Conservation (phyloP, 2,113 vertebrate genomes). For the Cynocephalus volans region DNA sequence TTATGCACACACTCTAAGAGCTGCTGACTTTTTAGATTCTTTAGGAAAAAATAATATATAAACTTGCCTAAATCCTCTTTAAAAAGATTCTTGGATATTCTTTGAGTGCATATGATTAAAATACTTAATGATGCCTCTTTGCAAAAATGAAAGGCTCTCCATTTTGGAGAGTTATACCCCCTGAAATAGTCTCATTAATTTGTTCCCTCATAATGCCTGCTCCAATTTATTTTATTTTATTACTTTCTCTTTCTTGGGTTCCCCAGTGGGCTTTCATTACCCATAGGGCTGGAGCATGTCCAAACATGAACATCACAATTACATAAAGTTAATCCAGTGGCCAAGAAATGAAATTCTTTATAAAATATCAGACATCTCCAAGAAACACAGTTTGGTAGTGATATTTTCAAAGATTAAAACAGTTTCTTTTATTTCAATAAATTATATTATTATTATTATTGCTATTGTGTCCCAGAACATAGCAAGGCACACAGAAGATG, state of each 20-base stretch:
- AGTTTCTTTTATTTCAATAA: neutral
- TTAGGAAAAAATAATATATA: conserved; percentile 31
- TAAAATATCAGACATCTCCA: neutral
- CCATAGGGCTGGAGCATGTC: neutral
- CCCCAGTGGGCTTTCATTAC: conserved; percentile 41
- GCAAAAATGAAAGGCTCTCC: conserved; percentile 22
- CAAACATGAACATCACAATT: conserved; percentile 37
- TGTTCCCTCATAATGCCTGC: conserved; percentile 27
- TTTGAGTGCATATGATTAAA: conserved; percentile 47
- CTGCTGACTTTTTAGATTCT: neutral
- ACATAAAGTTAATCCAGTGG: conserved; percentile 19
- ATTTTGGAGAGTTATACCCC: neutral
- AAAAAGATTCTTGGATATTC: conserved; percentile 4
- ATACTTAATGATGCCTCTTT: conserved; percentile 36
- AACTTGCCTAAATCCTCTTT: conserved; percentile 13
- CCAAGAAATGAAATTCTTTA: neutral
- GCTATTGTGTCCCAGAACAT: neutral
- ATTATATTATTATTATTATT: neutral
- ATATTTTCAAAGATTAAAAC: conserved; percentile 46
- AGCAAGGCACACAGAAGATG: neutral
- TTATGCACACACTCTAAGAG: neutral
- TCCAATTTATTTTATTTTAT: conserved; percentile 57
- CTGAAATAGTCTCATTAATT: conserved; percentile 57
- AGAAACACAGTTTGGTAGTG: conserved; percentile 30
- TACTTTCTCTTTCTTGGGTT: conserved; percentile 44